These are phyloP conservation scores for Microtus oregoni DNA, from an alignment of 2,113 vertebrate genomes.

Conservation along the genomic window DNA sequence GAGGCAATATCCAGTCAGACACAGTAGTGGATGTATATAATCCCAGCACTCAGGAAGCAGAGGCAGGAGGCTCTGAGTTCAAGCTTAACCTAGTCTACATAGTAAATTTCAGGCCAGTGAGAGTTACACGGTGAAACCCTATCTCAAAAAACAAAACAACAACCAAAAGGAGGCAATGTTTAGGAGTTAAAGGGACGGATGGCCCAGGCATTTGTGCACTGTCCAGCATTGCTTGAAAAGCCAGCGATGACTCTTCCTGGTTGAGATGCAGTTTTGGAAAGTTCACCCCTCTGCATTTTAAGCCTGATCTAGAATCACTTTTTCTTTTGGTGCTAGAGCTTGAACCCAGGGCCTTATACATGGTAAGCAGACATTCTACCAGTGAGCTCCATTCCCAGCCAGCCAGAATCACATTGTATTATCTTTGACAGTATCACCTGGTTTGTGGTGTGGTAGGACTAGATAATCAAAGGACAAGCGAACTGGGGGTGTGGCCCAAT, in stretches of 20 bases:
- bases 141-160: neutral
- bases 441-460: neutral
- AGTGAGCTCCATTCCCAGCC: neutral
- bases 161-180: neutral
- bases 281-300: neutral
- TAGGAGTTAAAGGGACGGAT: neutral
- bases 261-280: slow-evolving; percentile 21
- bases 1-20: neutral
- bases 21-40: neutral
- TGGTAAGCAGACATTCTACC: neutral
- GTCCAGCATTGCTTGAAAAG: slow-evolving; percentile 36
- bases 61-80: neutral
- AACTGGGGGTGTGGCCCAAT: neutral
- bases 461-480: neutral
- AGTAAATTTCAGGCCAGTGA: neutral
- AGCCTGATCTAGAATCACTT: neutral
- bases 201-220: neutral
- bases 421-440: neutral
- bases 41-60: neutral
- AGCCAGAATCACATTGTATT: neutral
- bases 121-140: neutral
- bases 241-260: neutral
- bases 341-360: neutral
- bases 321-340: neutral
- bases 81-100: neutral